phyloP scores from a whole-genome alignment of 2,797 vertebrate genomes.

The Oceanodroma leucorhoa region DNA sequence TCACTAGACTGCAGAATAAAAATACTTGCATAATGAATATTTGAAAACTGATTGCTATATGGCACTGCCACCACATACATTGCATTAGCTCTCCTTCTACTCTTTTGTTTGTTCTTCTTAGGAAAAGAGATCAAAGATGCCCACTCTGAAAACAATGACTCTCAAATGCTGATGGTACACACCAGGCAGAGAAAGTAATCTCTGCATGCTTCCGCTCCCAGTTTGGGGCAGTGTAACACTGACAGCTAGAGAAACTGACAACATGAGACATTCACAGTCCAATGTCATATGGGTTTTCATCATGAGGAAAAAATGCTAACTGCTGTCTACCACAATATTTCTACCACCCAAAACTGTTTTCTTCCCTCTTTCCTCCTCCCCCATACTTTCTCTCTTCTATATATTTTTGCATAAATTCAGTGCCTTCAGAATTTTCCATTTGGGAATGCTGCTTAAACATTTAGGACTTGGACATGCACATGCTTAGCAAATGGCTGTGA shows the following conservation, averaged over 20 bases:
- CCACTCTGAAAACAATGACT: background rate
- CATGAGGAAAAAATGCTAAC: background rate
- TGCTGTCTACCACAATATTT: background rate
- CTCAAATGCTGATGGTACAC: background rate
- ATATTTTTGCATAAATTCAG: background rate
- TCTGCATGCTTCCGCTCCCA: background rate
- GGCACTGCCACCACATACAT: background rate
- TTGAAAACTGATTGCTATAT: background rate
- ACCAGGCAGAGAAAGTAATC: background rate
- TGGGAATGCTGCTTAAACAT: background rate
- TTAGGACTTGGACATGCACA: too few relatives aligned
- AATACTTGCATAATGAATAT: conserved; percentile 9
- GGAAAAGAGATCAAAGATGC: background rate
- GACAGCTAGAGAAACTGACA: background rate
- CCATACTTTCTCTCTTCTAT: background rate
- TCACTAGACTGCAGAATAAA: conserved; percentile 13
- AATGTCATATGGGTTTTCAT: background rate
- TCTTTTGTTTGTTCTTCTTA: background rate
- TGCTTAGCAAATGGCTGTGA: too few relatives aligned
- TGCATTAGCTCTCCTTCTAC: background rate
- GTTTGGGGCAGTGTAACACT: background rate
- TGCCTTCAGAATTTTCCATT: background rate
- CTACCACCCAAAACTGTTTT: background rate
- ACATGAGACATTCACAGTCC: background rate
- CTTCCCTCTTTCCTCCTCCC: background rate